These are phyloP conservation scores for Furcula furcula DNA, from an alignment of 2,888 invertebrate genomes.

Conservation along the genomic window DNA sequence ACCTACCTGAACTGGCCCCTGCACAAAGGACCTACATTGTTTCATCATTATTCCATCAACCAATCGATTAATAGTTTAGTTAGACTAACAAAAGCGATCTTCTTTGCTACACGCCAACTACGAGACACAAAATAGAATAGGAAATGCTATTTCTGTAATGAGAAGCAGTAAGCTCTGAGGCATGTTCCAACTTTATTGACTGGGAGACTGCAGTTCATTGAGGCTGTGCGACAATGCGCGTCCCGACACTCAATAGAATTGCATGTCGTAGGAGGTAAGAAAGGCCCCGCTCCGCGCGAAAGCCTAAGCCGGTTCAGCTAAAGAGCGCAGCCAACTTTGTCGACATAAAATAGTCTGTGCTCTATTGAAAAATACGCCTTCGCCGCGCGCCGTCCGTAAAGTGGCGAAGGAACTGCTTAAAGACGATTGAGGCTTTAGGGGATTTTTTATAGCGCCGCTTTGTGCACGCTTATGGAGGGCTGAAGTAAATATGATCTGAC, in stretches of 20 bases:
- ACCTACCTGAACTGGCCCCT: too few relatives aligned
- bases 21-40: too few relatives aligned
- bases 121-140: too few relatives aligned
- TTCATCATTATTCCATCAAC: too few relatives aligned
- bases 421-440: conserved; percentile 23
- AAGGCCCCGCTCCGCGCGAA: conserved; percentile 58
- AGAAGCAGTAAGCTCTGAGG: conserved; percentile 12
- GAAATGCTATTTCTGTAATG: too few relatives aligned
- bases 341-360: conserved; percentile 42
- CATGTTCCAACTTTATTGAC: conserved; percentile 36
- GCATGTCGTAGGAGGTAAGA: conserved; percentile 44
- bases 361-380: conserved; percentile 48
- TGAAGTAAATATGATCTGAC: conserved; percentile 3
- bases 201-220: conserved; percentile 40
- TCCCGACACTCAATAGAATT: conserved; percentile 53
- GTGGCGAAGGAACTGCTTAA: conserved; percentile 23
- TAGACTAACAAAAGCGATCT: too few relatives aligned
- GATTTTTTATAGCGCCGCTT: conserved; percentile 14
- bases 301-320: conserved; percentile 54
- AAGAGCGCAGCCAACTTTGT: conserved; percentile 37
- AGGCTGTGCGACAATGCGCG: conserved; percentile 44
- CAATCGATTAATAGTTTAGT: too few relatives aligned
- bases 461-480: conserved; percentile 6
- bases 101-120: too few relatives aligned
- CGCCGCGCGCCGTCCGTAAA: conserved; percentile 31